These are phyloP conservation scores for Latheticus oryzae DNA, from an alignment of 2,888 invertebrate genomes.

Conservation along the genomic window DNA sequence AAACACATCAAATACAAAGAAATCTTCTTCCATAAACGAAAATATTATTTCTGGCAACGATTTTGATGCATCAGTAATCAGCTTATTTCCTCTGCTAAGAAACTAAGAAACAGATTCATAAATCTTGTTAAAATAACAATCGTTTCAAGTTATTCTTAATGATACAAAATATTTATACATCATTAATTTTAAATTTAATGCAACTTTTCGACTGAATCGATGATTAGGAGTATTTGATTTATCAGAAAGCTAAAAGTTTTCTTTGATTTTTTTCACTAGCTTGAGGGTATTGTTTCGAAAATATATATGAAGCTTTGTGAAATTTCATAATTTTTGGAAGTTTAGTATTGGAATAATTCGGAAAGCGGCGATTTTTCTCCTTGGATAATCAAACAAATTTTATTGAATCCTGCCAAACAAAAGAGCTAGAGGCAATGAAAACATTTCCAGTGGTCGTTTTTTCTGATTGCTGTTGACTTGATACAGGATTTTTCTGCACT, in stretches of 20 bases:
- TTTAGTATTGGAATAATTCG: neutral
- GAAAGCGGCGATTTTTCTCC: no score
- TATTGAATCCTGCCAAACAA: slow-evolving; percentile 12
- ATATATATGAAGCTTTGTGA: slow-evolving; percentile 5
- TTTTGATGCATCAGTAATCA: no score
- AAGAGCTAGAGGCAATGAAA: slow-evolving; percentile 6
- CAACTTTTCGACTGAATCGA: no score
- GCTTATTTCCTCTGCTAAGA: no score
- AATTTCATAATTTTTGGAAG: slow-evolving; percentile 16
- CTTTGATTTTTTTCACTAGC: slow-evolving; percentile 6
- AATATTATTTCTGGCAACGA: no score
- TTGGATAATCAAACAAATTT: slow-evolving; percentile 16
- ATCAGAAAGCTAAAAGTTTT: neutral
- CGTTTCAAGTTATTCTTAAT: no score
- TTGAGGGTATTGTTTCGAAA: slow-evolving; percentile 8
- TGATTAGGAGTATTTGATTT: neutral
- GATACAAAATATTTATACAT: no score
- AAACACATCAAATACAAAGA: neutral
- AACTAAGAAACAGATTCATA: no score
- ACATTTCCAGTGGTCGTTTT: slow-evolving; percentile 11
- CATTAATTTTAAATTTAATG: no score
- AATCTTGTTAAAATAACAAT: no score
- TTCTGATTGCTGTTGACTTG: slow-evolving; percentile 8
- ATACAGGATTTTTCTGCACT: slow-evolving; percentile 8
- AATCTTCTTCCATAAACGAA: neutral